Evolutionary conservation across 2,113 vertebrate species (phyloP).

Genomic region (Anoura caudifer): DNA sequence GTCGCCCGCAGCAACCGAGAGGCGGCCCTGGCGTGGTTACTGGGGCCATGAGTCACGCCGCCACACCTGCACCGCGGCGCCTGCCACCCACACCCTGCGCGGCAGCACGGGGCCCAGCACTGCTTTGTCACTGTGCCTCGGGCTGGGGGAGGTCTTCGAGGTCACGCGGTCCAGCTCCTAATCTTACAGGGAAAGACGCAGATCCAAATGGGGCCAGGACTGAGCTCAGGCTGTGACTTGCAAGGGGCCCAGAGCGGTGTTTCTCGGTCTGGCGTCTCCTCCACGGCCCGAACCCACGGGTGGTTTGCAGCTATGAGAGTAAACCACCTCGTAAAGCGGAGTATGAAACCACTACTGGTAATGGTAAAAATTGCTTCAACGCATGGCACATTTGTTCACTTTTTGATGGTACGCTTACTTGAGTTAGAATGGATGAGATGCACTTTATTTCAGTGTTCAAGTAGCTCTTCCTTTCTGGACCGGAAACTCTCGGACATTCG

Average conservation of each 20-base stretch:
- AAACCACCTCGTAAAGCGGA: neutral
- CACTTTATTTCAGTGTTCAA: neutral
- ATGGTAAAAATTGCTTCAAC: neutral
- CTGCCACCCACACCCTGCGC: rapidly evolving
- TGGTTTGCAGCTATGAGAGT: neutral
- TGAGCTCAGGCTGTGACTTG: too few species aligned
- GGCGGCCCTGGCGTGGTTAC: rapidly evolving
- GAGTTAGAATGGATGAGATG: neutral
- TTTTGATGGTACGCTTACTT: neutral
- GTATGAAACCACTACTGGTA: neutral
- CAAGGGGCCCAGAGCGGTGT: neutral
- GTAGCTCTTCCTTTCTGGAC: neutral
- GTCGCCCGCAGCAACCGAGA: rapidly evolving
- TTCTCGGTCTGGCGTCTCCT: rapidly evolving
- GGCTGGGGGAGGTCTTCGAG: neutral
- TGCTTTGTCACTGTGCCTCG: rapidly evolving
- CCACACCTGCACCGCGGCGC: rapidly evolving
- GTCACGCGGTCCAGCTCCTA: neutral
- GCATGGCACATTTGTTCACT: neutral
- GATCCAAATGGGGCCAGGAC: rapidly evolving
- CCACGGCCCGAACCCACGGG: neutral
- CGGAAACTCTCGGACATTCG: too few species aligned
- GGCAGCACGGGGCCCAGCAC: rapidly evolving
- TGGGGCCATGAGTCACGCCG: neutral
- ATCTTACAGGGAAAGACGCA: neutral